Percentiles rank a stretch among this genome's conserved stretches.
Evolutionary conservation across 1,140 invertebrate genomes (phyloP).

Genomic region (Pseudomyrmex gracilis): DNA sequence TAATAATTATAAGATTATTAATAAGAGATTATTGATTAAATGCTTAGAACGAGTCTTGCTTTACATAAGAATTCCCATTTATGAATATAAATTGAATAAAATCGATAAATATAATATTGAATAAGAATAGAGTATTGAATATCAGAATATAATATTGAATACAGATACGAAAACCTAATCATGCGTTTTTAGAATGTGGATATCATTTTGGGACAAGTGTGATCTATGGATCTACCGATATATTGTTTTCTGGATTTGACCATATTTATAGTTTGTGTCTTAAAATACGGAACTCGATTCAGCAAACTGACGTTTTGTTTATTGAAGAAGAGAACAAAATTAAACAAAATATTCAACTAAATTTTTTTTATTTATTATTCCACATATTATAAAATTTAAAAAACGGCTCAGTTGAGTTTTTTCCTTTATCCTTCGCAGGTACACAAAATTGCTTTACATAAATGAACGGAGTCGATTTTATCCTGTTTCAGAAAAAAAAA

Average conservation of each 20-base stretch:
- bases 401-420: not conserved
- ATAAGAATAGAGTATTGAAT: too few relatives aligned
- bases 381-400: too few relatives aligned
- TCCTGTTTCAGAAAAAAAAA: not conserved
- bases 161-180: too few relatives aligned
- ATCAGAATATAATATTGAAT: not conserved
- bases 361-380: too few relatives aligned
- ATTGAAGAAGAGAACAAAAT: not conserved
- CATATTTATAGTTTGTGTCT: constrained; percentile 17
- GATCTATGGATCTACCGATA: too few relatives aligned
- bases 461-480: not conserved
- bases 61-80: too few relatives aligned
- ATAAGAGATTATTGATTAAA: too few relatives aligned
- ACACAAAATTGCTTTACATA: not conserved
- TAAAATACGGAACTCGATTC: not conserved
- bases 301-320: not conserved
- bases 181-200: too few relatives aligned
- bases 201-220: not conserved
- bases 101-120: not conserved
- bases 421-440: not conserved
- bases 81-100: too few relatives aligned
- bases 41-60: too few relatives aligned
- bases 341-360: not conserved
- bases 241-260: constrained; percentile 2
- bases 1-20: too few relatives aligned